These are phyloP conservation scores for Paraplagusia blochii DNA, from an alignment of 2,113 vertebrate genomes.

Conservation along the genomic window DNA sequence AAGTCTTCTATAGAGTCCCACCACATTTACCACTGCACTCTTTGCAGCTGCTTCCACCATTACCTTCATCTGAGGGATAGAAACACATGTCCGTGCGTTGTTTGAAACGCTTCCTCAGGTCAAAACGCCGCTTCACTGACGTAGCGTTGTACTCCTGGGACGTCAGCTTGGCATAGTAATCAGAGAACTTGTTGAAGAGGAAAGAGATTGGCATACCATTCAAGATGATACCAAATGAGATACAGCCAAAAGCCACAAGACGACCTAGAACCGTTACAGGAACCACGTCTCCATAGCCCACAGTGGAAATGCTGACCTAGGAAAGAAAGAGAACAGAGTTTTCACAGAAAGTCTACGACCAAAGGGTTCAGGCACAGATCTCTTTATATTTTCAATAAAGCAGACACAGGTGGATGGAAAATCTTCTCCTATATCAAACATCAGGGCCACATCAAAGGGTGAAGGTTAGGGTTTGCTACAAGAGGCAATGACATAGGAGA, in stretches of 20 bases:
- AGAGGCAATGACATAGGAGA: too few relatives aligned
- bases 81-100: conserved; percentile 52
- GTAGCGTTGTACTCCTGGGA: conserved; percentile 72
- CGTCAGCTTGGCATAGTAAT: conserved; percentile 80
- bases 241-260: conserved; percentile 81
- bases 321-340: conserved; percentile 5
- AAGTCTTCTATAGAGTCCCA: background rate
- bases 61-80: conserved; percentile 16
- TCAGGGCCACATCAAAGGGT: too few relatives aligned
- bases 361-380: too few relatives aligned
- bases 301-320: conserved; percentile 86
- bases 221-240: conserved; percentile 86
- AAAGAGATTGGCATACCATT: conserved; percentile 85
- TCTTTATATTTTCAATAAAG: too few relatives aligned
- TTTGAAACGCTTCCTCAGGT: conserved; percentile 64
- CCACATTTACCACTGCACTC: background rate
- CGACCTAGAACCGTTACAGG: conserved; percentile 78
- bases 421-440: too few relatives aligned
- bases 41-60: background rate
- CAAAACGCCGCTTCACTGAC: conserved; percentile 60
- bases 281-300: conserved; percentile 83
- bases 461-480: too few relatives aligned
- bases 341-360: background rate
- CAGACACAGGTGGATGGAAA: too few relatives aligned
- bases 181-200: conserved; percentile 67